Evolutionary conservation across 1,140 invertebrate species (phyloP).

Genomic region (Philotrypesis tridentata): DNA sequence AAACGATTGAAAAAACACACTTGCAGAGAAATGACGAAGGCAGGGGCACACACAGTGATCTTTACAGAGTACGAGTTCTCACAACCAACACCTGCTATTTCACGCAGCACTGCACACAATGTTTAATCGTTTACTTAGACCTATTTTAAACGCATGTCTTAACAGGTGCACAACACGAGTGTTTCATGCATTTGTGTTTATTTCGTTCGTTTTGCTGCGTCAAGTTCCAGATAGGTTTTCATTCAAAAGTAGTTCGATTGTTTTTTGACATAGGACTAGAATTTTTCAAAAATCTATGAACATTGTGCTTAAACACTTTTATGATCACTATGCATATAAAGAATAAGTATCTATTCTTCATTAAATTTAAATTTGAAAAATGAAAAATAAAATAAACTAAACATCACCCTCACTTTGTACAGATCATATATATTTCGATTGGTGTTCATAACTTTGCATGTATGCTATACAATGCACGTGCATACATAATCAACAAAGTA

Average conservation of each 20-base stretch:
- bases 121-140: slow-evolving; percentile 15
- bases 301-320: no score
- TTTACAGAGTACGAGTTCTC: slow-evolving; percentile 3
- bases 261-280: no score
- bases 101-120: background rate
- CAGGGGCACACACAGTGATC: background rate
- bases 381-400: background rate
- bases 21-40: background rate
- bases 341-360: no score
- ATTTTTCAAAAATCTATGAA: no score
- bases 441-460: slow-evolving; percentile 10
- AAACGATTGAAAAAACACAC: background rate
- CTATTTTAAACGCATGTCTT: background rate
- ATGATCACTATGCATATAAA: no score
- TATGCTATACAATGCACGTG: background rate
- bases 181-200: background rate
- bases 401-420: background rate
- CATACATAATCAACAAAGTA: slow-evolving; percentile 5
- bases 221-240: background rate
- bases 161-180: slow-evolving; percentile 17
- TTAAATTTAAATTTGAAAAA: no score
- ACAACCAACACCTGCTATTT: slow-evolving; percentile 16
- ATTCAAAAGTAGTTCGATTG: background rate
- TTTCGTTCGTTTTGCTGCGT: background rate
- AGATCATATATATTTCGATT: slow-evolving; percentile 17